These are phyloP conservation scores for Lycaon pictus DNA, from an alignment of 2,113 vertebrate genomes.

Conservation along the genomic window DNA sequence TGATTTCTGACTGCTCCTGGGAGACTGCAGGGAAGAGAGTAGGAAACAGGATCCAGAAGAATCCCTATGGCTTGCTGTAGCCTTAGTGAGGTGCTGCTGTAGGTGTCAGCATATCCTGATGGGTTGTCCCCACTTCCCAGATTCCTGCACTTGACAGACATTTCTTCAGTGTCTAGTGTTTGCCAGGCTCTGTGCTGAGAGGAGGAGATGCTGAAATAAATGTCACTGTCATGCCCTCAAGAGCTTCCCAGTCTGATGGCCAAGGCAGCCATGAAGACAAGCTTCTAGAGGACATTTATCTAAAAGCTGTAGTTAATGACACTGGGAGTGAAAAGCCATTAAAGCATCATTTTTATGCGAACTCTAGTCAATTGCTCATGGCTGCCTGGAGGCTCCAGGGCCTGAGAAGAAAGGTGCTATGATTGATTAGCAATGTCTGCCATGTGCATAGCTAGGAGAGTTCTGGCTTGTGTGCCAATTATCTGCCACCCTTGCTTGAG, in stretches of 20 bases:
- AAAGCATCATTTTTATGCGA: background rate
- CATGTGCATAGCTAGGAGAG: background rate
- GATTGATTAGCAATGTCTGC: constrained; percentile 63
- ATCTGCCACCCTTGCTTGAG: background rate
- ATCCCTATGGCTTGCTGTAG: fast-evolving
- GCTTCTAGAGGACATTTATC: background rate
- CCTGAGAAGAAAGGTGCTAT: background rate
- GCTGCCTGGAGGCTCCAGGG: background rate
- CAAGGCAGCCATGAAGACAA: background rate
- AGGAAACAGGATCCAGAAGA: background rate
- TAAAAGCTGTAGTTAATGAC: background rate
- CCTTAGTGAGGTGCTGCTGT: background rate
- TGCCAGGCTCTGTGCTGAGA: background rate
- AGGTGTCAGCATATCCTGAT: fast-evolving
- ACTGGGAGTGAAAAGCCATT: background rate
- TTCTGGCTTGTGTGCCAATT: background rate
- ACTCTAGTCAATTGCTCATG: background rate
- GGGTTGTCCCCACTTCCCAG: background rate
- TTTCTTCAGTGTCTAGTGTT: background rate
- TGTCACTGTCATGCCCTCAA: background rate
- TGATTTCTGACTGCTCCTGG: fast-evolving
- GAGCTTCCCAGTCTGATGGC: background rate
- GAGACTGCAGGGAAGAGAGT: fast-evolving
- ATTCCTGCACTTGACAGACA: background rate
- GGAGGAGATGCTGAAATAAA: background rate